A percentile compares a stretch with the other conserved stretches of the same genome.
Evolutionary conservation across 1,140 invertebrate genomes (phyloP).

Genomic region (Phenacoccus solenopsis): DNA sequence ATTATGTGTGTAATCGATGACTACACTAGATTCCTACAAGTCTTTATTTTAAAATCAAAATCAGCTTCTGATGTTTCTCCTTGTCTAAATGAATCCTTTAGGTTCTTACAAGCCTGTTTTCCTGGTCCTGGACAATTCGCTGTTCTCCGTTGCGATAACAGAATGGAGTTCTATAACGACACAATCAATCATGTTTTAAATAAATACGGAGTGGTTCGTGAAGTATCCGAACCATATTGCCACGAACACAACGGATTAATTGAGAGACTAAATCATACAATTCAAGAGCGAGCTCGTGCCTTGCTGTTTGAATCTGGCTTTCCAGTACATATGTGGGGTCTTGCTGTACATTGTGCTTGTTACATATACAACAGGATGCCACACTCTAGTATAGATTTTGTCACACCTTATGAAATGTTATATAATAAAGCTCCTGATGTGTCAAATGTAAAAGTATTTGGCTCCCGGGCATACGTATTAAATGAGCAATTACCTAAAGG

Average conservation of each 20-base stretch:
- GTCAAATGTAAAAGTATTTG: background rate
- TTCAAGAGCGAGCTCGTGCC: background rate
- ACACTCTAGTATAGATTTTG: background rate
- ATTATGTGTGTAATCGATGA: background rate
- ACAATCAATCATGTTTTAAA: background rate
- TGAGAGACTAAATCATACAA: background rate
- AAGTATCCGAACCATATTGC: background rate
- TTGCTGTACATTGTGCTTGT: background rate
- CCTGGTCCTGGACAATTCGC: background rate
- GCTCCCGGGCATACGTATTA: background rate
- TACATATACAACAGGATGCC: background rate
- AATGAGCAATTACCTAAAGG: background rate
- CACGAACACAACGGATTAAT: background rate
- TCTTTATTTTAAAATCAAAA: background rate
- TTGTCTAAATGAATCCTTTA: background rate
- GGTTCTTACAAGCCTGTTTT: background rate
- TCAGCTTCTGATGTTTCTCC: background rate
- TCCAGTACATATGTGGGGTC: background rate
- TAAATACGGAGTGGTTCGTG: background rate
- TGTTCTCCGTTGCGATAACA: background rate
- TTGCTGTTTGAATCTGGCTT: background rate
- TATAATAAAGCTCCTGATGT: background rate
- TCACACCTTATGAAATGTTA: background rate
- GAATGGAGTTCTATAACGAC: background rate
- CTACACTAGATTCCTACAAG: background rate